Evolutionary conservation across 1,140 invertebrate species (phyloP).

Genomic region (Araneus ventricosus): DNA sequence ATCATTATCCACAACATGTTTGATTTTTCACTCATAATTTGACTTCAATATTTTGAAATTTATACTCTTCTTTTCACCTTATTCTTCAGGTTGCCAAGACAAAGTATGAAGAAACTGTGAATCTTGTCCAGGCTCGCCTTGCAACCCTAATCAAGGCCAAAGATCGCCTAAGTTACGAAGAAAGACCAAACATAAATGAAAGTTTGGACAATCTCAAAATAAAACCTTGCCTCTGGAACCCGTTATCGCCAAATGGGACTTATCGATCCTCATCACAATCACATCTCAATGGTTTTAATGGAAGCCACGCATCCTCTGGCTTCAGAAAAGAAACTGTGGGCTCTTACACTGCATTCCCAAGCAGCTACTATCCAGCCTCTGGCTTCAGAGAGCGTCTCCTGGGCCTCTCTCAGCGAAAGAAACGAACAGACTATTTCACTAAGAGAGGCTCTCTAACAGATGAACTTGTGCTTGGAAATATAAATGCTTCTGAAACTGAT

Average conservation of each 20-base stretch:
- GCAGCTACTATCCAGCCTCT: slow-evolving; percentile 57
- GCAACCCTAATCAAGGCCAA: slow-evolving; percentile 79
- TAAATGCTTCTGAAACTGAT: slow-evolving; percentile 17
- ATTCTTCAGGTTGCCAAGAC: slow-evolving; percentile 81
- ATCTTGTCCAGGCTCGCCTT: slow-evolving; percentile 81
- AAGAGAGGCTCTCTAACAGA: slow-evolving; percentile 63
- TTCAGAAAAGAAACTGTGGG: slow-evolving; percentile 45
- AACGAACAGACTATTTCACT: slow-evolving; percentile 20
- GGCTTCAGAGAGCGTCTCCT: slow-evolving; percentile 26
- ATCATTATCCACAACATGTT: too few species aligned
- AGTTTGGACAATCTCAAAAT: slow-evolving; percentile 45
- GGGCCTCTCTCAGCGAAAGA: slow-evolving; percentile 40
- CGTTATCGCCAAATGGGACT: not conserved
- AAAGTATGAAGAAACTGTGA: slow-evolving; percentile 82
- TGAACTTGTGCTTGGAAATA: slow-evolving; percentile 2
- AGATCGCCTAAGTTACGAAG: slow-evolving; percentile 78
- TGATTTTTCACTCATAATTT: too few species aligned
- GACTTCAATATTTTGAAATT: too few species aligned
- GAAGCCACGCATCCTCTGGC: not conserved
- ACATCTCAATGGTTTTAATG: slow-evolving; percentile 12
- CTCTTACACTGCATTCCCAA: slow-evolving; percentile 70
- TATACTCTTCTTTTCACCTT: not conserved
- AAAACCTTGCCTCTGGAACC: slow-evolving; percentile 69
- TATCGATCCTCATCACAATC: slow-evolving; percentile 55
- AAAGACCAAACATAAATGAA: slow-evolving; percentile 35